A percentile compares a stretch with the other conserved stretches of the same genome.
Evolutionary conservation across 2,113 vertebrate species (phyloP).

Genomic region (Vulpes ferrilata): DNA sequence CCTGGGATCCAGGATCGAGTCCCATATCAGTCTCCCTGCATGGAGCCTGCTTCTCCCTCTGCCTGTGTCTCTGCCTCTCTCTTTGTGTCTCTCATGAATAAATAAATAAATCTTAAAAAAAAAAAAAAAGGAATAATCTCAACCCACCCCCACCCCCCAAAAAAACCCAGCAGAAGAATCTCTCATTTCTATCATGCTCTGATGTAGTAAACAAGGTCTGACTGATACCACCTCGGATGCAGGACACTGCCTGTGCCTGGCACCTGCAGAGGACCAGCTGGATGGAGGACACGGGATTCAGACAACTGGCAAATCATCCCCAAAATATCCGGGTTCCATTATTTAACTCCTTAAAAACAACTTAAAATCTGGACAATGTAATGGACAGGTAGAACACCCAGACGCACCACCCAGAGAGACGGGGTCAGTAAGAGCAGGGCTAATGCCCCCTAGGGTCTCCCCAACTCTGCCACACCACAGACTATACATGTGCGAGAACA

Average conservation of each 20-base stretch:
- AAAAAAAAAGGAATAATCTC: too few relatives aligned
- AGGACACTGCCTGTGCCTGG: too few relatives aligned
- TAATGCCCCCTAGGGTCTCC: not conserved
- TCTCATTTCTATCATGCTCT: not conserved
- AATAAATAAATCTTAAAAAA: too few relatives aligned
- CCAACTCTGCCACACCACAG: rapidly evolving
- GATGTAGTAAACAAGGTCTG: not conserved
- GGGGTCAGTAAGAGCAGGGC: not conserved
- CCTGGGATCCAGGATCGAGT: too few relatives aligned
- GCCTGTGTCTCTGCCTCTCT: too few relatives aligned
- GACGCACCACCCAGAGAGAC: rapidly evolving
- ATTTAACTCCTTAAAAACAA: not conserved
- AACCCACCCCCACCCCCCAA: too few relatives aligned
- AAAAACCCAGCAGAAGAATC: too few relatives aligned
- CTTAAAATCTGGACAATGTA: not conserved
- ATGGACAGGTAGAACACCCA: too few relatives aligned
- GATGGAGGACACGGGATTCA: not conserved
- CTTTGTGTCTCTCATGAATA: too few relatives aligned
- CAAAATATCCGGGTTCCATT: not conserved
- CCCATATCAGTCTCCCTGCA: too few relatives aligned
- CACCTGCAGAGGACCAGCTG: not conserved
- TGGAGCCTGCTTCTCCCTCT: too few relatives aligned
- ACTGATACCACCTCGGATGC: not conserved
- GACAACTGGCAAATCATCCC: not conserved
- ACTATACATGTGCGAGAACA: too few relatives aligned